Base-by-base conservation (phyloP, 2,113 vertebrate species). In the Edolisoma coerulescens region DNA sequence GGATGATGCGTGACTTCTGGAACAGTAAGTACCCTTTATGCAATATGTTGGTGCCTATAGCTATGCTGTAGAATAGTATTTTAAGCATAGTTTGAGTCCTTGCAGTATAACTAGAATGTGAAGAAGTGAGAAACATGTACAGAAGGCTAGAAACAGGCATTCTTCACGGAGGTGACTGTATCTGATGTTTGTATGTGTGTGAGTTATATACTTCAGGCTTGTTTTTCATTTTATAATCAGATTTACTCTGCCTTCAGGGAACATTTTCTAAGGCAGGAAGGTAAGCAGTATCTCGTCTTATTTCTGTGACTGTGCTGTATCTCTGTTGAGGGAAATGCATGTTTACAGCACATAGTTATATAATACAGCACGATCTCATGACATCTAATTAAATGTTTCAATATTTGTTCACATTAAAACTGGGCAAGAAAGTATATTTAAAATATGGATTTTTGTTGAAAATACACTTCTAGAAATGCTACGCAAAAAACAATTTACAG, bases 221-320 rank as follows among this genome's bases (percentile, higher is more conserved):
- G 47, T 32, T 93, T 96, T 83, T 69, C 19, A 16, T 88, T 94
- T 68, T 47, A 39, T 84, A 83, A 87, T 39, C 61, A 86, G 69
- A 69, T 95, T 91, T 73, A 53, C 33, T 54, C 44, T 76, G 50
- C 65, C 76, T 79, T 69, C 84, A 82, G 76, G 63, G 84, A 78
- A 50, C 63, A 68, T 78, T 75, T 94, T 59, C 76, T 50, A 78
- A 87, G 60, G 44, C 57, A 71, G 85, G 52, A 91, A 97, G 96
- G 97, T 97, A 97, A 98, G 97, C 75, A 89, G 12, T 67, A 64
- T 81, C 97, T 94, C 50, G 70, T 41, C 47, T 97, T 86, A 77
- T 84, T 90, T 84, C 44, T 86, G 14, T 63, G 49, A 42, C 12
- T n/a, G 63, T 35, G 17, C 75, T 71, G 84, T 52, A 37, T 94